These are phyloP conservation scores for Amazona ochrocephala DNA, from an alignment of 2,797 vertebrate species.

Conservation along the genomic window DNA sequence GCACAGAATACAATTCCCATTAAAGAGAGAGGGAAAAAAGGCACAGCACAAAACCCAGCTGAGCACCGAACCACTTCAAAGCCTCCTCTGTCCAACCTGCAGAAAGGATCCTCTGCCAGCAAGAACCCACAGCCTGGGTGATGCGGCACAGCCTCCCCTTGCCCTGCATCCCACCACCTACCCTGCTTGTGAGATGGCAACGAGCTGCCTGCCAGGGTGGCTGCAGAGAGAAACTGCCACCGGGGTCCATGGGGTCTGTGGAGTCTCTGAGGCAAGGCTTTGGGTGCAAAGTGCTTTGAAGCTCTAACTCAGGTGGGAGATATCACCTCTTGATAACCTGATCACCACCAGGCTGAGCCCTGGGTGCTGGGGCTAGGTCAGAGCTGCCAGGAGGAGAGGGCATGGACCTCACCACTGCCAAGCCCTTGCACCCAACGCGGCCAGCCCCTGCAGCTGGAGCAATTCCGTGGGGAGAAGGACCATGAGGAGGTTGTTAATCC, in stretches of 20 bases:
- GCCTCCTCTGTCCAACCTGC: background rate
- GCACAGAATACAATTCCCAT: background rate
- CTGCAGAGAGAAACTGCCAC: background rate
- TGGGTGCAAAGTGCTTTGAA: background rate
- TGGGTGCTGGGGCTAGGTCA: background rate
- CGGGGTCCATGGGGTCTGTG: rapidly evolving
- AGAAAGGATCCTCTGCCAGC: background rate
- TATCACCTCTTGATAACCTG: background rate
- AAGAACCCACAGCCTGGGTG: background rate
- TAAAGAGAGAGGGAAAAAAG: background rate
- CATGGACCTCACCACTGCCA: background rate
- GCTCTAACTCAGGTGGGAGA: background rate
- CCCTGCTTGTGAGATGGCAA: background rate
- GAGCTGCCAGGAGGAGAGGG: background rate
- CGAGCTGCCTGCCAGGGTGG: background rate
- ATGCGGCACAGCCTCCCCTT: background rate
- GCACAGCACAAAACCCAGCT: background rate
- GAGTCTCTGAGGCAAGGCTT: background rate
- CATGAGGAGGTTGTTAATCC: background rate
- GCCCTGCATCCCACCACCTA: rapidly evolving
- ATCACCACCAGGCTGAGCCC: background rate
- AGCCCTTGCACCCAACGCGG: rapidly evolving
- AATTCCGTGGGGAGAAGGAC: background rate
- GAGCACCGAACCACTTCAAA: background rate
- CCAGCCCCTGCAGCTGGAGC: rapidly evolving